Base-by-base conservation (phyloP, 1,140 invertebrate genomes). In the Zeugodacus cucurbitae region DNA sequence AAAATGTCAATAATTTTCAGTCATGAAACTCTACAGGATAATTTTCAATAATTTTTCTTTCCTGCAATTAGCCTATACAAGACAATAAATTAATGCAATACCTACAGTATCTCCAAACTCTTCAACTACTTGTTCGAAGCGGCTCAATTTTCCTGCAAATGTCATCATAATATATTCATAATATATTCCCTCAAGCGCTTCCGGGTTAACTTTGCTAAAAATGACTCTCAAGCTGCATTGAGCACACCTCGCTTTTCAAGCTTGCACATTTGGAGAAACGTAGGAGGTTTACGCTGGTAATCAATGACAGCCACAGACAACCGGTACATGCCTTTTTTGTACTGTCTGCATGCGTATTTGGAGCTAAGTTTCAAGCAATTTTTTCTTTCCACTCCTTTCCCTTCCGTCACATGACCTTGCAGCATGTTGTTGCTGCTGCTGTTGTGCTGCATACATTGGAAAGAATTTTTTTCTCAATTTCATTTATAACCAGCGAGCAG, bases 81-180 rank as follows among this genome's bases (percentile, higher is more conserved):
- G 29, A 58, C 20, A 59, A n/a, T 6, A 59, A 4, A 59, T 26
- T 7, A 58, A 0, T 20, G 22, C 2, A n/a, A 59, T n/a, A 20
- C 1, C 58, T 20, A n/a, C 6, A 22, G 58, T 5, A n/a, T 2
- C 67, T 34, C 4, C 2, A 32, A 29, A 20, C n/a, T n/a, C 62
- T 7, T 7, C 67, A 74, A 74, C 22, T 41, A 7, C 32, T n/a
- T n/a, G 6, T 22, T 74, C 6, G 17, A 14, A 17, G 34, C 34
- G 14, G 26, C 29, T 32, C 26, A 29, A 67, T 17, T 26, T 62
- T 26, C 44, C 41, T 48, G 34, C 74, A 34, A 41, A 82, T 82
- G 41, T 82, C 41, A 82, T 82, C 74, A 82, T 74, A 74, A 74
- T 74, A 74, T 48, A 26, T 82, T 82, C 74, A 82, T 82, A 48